Percentiles rank a stretch among this genome's conserved stretches.
phyloP scores from a whole-genome alignment of 2,888 invertebrate genomes.

The Argynnis bischoffii region DNA sequence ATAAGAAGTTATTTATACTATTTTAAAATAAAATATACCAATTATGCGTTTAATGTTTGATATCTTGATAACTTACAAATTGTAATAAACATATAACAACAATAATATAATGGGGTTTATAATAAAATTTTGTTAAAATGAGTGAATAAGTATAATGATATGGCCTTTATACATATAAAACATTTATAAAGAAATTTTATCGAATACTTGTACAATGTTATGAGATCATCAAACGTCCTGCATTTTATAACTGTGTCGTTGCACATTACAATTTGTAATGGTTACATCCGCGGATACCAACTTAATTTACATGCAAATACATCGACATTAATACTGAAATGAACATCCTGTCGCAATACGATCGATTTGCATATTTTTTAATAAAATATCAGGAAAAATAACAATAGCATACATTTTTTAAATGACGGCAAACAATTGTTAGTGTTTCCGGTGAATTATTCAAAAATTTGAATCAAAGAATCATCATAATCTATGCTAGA shows the following conservation, averaged over 20 bases:
- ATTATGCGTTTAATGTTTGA: no score
- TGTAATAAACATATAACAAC: conserved; percentile 10
- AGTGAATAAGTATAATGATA: conserved; percentile 20
- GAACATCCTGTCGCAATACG: conserved; percentile 72
- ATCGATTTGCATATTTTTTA: conserved; percentile 82
- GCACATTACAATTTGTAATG: conserved; percentile 72
- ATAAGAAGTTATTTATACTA: background rate
- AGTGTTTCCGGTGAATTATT: conserved; percentile 76
- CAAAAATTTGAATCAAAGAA: conserved; percentile 74
- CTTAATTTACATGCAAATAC: conserved; percentile 79
- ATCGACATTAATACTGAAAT: conserved; percentile 75
- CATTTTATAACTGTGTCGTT: conserved; percentile 63
- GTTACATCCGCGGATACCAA: conserved; percentile 72
- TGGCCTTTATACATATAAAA: conserved; percentile 26
- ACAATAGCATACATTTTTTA: conserved; percentile 70
- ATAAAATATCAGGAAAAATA: conserved; percentile 73
- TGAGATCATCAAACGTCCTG: conserved; percentile 47
- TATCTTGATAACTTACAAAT: conserved; percentile 11
- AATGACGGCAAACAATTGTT: conserved; percentile 69
- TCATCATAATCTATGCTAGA: conserved; percentile 65
- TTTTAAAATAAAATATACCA: background rate
- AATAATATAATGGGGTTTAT: conserved; percentile 16
- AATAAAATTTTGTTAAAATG: conserved; percentile 19
- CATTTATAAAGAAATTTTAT: conserved; percentile 34
- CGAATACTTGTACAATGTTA: conserved; percentile 37